Evolutionary conservation across 2,888 invertebrate genomes (phyloP).

Genomic region (Macrophya annulata): DNA sequence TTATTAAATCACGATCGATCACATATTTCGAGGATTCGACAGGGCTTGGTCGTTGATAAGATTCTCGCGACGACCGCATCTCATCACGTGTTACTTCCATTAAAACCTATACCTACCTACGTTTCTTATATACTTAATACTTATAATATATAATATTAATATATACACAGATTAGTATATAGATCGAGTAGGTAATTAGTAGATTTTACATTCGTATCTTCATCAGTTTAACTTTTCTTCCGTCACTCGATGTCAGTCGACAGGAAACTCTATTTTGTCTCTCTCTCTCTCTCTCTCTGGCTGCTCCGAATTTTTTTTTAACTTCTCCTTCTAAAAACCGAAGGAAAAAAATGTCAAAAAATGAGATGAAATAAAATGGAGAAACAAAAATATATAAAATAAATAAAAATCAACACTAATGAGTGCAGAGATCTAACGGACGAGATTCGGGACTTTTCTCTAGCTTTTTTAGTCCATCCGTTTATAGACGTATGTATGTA

Average conservation of each 20-base stretch:
- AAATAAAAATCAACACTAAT: slow-evolving; percentile 19
- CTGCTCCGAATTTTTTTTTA: neutral
- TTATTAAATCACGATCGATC: slow-evolving; percentile 48
- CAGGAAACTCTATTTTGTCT: slow-evolving; percentile 28
- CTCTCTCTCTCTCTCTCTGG: slow-evolving; percentile 10
- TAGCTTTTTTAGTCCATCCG: neutral
- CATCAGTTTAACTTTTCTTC: neutral
- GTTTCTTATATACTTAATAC: neutral
- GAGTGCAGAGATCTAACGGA: slow-evolving; percentile 13
- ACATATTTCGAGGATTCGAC: neutral
- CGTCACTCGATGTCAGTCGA: slow-evolving; percentile 20
- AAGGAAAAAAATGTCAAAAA: neutral
- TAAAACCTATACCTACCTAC: neutral
- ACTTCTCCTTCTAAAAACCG: neutral
- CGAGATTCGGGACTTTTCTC: neutral
- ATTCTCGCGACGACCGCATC: slow-evolving; percentile 9
- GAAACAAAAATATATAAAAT: neutral
- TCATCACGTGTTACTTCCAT: neutral
- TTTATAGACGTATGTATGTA: neutral
- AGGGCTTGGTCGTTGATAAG: slow-evolving; percentile 19
- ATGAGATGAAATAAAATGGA: neutral
- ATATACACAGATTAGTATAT: slow-evolving; percentile 26
- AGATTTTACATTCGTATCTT: slow-evolving; percentile 34
- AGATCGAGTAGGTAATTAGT: slow-evolving; percentile 41
- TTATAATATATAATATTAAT: neutral